phyloP scores from a whole-genome alignment of 2,888 invertebrate genomes.

The Agriopis leucophaearia region DNA sequence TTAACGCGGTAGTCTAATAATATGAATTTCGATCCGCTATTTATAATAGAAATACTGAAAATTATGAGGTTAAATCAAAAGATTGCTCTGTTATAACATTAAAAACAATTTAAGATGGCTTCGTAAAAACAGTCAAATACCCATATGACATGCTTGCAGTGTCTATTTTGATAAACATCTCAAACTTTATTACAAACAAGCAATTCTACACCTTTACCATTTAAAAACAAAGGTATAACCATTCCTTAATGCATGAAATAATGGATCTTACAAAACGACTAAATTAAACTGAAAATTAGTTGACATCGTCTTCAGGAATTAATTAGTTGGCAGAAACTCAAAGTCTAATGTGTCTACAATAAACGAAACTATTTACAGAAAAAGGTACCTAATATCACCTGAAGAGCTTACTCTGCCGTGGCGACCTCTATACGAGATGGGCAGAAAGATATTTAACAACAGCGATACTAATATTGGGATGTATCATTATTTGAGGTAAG shows the following conservation, averaged over 20 bases:
- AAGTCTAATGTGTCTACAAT: conserved; percentile 29
- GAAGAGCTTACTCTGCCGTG: conserved; percentile 94
- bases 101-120: no score
- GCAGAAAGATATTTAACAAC: conserved; percentile 86
- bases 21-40: no score
- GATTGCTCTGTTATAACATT: no score
- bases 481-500: conserved; percentile 86
- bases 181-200: not conserved
- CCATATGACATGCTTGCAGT: no score
- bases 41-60: no score
- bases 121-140: no score
- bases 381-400: conserved; percentile 90
- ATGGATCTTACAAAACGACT: conserved; percentile 8
- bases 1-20: no score
- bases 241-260: conserved; percentile 3
- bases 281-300: conserved; percentile 15
- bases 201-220: not conserved
- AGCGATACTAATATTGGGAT: conserved; percentile 86
- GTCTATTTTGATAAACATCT: not conserved
- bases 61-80: no score
- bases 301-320: conserved; percentile 32
- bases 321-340: conserved; percentile 36
- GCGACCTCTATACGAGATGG: conserved; percentile 93
- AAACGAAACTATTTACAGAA: conserved; percentile 82
- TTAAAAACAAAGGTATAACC: not conserved